Evolutionary conservation across 2,888 invertebrate genomes (phyloP), one percentile per base, ranked within the genome.

Genomic region (Drosophila nr. perissopoda): DNA sequence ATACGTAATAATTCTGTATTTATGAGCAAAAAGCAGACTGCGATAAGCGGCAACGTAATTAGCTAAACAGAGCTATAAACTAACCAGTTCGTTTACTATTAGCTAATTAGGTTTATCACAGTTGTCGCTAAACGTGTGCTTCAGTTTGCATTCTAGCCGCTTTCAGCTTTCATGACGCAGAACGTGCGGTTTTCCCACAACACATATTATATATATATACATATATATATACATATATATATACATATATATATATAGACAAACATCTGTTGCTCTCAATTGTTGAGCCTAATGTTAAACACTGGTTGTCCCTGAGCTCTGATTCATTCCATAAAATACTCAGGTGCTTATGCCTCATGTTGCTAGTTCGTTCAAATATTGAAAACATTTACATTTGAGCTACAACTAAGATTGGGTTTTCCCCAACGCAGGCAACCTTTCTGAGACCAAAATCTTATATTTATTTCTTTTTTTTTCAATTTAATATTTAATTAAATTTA

Each of bases 11-110:
- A 36, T 58, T 21, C 48, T 29, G n/a, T 52, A 45, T 18, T 16
- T 36, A 29, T 48, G 29, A 11, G 38, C 40, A 16, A 38, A 56
- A 18, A 10, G 18, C 25, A 18, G 29, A 8, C n/a, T 2, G 61
- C 52, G 78, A 78, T 81, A 78, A 73, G 78, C 78, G 56, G 18
- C 48, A 48, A 52, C 40, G 78, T 73, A 78, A 81, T 81, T 78
- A 69, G 64, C 67, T 64, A 71, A 10, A 52, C 61, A 51, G 5
- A 49, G 42, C 66, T 61, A 63, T 75, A 56, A 57, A 68, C 78
- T 49, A 71, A 54, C 48, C 63, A 64, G 69, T 70, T 78, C 38
- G 63, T 68, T 48, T 62, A 63, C 27, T 65, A 65, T 52, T 58
- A 45, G n/a, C 40, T 74, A 57, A 60, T 38, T 74, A 25, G 11